These are phyloP conservation scores for Stratiolaelaps scimitus DNA, from an alignment of 1,140 invertebrate genomes.

Conservation along the genomic window DNA sequence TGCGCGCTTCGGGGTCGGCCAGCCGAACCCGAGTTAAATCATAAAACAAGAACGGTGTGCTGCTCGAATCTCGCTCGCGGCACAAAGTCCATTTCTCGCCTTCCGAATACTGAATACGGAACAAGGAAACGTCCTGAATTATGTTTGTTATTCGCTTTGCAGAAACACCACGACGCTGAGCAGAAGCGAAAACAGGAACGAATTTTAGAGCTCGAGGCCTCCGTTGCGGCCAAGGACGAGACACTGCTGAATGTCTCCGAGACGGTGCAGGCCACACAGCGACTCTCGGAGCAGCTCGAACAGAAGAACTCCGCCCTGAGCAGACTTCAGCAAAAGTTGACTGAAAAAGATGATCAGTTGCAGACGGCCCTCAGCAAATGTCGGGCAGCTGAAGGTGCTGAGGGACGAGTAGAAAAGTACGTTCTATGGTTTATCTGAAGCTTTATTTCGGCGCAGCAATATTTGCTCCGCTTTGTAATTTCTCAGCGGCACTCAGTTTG, in stretches of 20 bases:
- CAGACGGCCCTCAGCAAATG: slow-evolving; percentile 4
- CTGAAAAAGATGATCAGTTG: slow-evolving; percentile 5
- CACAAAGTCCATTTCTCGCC: too few species aligned
- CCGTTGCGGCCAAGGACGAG: not conserved
- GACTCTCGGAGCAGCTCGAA: slow-evolving; percentile 5
- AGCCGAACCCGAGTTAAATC: too few species aligned
- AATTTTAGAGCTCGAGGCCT: not conserved
- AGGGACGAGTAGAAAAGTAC: not conserved
- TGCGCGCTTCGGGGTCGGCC: too few species aligned
- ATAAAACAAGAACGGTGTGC: too few species aligned
- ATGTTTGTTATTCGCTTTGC: not conserved
- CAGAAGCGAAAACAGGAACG: not conserved
- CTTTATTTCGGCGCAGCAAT: not conserved
- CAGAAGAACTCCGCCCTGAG: slow-evolving; percentile 6
- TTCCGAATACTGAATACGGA: too few species aligned
- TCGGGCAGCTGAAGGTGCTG: not conserved
- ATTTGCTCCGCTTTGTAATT: too few species aligned
- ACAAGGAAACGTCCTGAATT: too few species aligned
- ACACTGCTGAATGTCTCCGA: slow-evolving; percentile 1
- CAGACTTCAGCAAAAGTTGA: slow-evolving; percentile 13
- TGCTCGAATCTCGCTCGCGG: too few species aligned
- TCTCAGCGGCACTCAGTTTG: too few species aligned
- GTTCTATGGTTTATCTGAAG: not conserved
- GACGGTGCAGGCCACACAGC: slow-evolving; percentile 3
- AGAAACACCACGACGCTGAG: slow-evolving; percentile 9